A percentile compares a stretch with the other conserved stretches of the same genome.
Conservation (phyloP, 2,113 vertebrate species). For the Amblyornis subalaris region DNA sequence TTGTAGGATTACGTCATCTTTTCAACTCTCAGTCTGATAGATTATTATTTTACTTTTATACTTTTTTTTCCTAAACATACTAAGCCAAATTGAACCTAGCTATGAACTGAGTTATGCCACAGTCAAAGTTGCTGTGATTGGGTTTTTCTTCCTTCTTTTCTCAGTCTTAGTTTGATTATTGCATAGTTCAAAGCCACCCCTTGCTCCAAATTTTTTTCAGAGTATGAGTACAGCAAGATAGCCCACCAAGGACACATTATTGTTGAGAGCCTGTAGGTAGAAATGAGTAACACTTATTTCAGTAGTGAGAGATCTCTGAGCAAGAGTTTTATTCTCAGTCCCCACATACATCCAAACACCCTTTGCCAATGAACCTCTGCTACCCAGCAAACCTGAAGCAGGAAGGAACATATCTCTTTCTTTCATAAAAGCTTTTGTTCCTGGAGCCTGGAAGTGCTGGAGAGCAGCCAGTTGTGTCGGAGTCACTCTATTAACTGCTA, state of each 20-base stretch:
- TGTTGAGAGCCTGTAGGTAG: not conserved
- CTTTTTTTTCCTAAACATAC: not conserved
- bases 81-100: not conserved
- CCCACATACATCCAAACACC: not conserved
- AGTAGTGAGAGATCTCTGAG: not conserved
- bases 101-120: not conserved
- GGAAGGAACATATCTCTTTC: not conserved
- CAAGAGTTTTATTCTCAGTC: conserved; percentile 1
- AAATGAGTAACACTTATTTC: not conserved
- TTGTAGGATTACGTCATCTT: not conserved
- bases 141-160: not conserved
- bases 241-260: not conserved
- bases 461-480: not conserved
- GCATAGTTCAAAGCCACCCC: not conserved
- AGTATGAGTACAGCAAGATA: not conserved
- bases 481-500: not conserved
- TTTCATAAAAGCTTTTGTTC: not conserved
- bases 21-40: not conserved
- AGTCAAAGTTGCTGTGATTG: not conserved
- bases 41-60: not conserved
- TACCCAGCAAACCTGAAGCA: not conserved
- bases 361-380: not conserved
- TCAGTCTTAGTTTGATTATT: not conserved
- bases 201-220: not conserved
- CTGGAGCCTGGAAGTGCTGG: not conserved